A percentile compares a stretch with the other conserved stretches of the same genome.
phyloP scores from a whole-genome alignment of 2,797 vertebrate genomes.

The Serranus cabrilla region DNA sequence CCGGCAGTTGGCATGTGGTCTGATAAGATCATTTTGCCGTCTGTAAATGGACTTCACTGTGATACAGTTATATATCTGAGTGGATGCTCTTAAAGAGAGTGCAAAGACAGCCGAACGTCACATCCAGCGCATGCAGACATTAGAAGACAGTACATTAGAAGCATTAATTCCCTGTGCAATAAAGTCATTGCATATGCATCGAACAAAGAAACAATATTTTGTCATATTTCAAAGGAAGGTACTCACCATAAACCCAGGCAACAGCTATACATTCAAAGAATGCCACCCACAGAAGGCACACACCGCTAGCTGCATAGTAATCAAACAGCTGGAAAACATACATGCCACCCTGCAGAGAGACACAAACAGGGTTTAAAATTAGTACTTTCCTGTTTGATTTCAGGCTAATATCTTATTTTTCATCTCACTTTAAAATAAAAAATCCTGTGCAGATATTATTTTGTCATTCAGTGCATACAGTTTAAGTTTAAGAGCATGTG shows the following conservation, averaged over 20 bases:
- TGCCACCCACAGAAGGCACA: slow-evolving; percentile 99
- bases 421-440: not conserved
- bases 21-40: not conserved
- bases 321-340: slow-evolving; percentile 99
- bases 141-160: not conserved
- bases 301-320: slow-evolving; percentile 99
- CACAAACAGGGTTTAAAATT: not conserved
- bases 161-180: not conserved
- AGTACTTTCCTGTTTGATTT: not conserved
- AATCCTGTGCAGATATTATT: not conserved
- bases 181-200: not conserved
- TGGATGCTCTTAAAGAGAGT: slow-evolving; percentile 3
- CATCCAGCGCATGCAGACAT: not conserved
- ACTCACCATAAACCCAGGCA: slow-evolving; percentile 99
- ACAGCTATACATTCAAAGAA: slow-evolving; percentile 99
- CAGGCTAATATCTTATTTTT: not conserved
- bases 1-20: not conserved
- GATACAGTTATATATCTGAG: not conserved
- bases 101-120: not conserved
- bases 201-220: not conserved
- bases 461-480: not conserved
- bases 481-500: not conserved
- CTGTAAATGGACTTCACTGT: not conserved
- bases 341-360: slow-evolving; percentile 94
- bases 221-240: not conserved